Conservation (phyloP, 2,113 vertebrate genomes). For the Ardeotis arabs region DNA sequence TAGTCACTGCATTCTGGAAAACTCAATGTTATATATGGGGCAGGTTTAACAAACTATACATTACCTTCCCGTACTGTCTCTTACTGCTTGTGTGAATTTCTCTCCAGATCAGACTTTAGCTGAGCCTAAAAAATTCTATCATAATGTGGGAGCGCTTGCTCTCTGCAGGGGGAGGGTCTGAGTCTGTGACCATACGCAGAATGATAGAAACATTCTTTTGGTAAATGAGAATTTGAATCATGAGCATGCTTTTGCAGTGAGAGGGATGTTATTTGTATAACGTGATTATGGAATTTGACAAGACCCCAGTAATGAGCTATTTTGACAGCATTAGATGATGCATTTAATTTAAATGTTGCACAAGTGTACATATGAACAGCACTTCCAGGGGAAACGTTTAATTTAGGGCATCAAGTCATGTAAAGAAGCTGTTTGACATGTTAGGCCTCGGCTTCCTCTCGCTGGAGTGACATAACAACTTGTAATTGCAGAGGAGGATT, state of each 20-base stretch:
- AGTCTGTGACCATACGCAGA: neutral
- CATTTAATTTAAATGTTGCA: neutral
- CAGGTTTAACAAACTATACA: neutral
- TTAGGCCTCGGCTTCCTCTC: neutral
- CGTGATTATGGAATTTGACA: neutral
- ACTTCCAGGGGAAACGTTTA: neutral
- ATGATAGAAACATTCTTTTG: neutral
- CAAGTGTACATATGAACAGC: neutral
- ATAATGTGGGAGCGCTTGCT: neutral
- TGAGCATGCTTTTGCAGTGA: neutral
- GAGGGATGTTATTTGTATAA: neutral
- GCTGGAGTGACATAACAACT: neutral
- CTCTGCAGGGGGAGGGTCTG: neutral
- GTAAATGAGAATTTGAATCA: neutral
- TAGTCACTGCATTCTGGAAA: neutral
- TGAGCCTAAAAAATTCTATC: neutral
- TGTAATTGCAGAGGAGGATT: neutral
- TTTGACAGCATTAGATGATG: neutral
- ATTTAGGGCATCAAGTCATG: neutral
- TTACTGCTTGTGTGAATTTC: neutral
- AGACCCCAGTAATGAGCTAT: neutral
- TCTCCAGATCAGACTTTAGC: neutral
- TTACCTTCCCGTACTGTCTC: neutral
- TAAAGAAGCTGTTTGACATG: neutral
- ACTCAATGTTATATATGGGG: neutral